Evolutionary conservation across 2,797 vertebrate genomes (phyloP).

Genomic region (Centroberyx gerrardi): DNA sequence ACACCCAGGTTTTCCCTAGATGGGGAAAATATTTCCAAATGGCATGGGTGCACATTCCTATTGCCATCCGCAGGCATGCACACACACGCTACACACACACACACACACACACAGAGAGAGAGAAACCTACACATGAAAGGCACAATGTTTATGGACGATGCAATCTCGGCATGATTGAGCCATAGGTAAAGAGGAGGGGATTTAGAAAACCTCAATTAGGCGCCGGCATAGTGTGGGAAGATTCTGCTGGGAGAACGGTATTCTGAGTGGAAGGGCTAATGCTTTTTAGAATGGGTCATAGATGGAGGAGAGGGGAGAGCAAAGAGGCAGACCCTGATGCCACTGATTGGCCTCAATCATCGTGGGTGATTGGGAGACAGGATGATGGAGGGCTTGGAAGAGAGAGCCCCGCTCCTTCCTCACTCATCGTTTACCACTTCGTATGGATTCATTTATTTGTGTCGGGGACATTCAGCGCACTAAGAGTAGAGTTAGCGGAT

Average conservation of each 20-base stretch:
- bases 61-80: background rate
- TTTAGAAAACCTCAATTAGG: slow-evolving; percentile 73
- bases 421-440: slow-evolving; percentile 20
- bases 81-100: slow-evolving; percentile 4
- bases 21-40: slow-evolving; percentile 28
- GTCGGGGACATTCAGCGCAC: slow-evolving; percentile 33
- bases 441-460: slow-evolving; percentile 61
- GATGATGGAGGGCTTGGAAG: slow-evolving; percentile 55
- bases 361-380: slow-evolving; percentile 64
- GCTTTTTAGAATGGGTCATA: slow-evolving; percentile 63
- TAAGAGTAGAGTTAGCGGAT: background rate
- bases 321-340: slow-evolving; percentile 46
- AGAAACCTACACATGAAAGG: slow-evolving; percentile 13
- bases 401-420: slow-evolving; percentile 30
- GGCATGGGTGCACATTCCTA: slow-evolving; percentile 20
- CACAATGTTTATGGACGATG: slow-evolving; percentile 69
- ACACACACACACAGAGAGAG: background rate
- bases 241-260: slow-evolving; percentile 48
- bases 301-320: slow-evolving; percentile 57
- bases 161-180: slow-evolving; percentile 66
- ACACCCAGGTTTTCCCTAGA: slow-evolving; percentile 18
- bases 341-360: slow-evolving; percentile 80
- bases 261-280: slow-evolving; percentile 55
- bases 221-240: slow-evolving; percentile 25
- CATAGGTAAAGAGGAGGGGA: slow-evolving; percentile 54